Conservation (phyloP, 1,140 invertebrate species). For the Bilobella aurantiaca region DNA sequence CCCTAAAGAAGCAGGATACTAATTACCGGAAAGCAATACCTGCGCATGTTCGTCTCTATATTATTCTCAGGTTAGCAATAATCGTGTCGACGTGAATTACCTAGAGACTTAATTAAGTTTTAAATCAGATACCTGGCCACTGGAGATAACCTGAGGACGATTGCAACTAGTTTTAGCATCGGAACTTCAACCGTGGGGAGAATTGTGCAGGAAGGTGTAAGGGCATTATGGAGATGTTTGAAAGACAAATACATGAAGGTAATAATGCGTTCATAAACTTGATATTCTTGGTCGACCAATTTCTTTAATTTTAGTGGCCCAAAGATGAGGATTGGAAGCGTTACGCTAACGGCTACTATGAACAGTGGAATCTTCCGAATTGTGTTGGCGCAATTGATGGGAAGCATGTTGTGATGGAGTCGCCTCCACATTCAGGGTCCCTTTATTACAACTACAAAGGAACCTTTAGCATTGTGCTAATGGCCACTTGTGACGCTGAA, state of each 20-base stretch:
- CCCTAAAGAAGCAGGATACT: constrained; percentile 11
- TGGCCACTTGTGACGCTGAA: constrained; percentile 25
- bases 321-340: constrained; percentile 10
- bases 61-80: not conserved
- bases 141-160: constrained; percentile 12
- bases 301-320: constrained; percentile 9
- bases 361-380: constrained; percentile 32
- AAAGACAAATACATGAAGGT: constrained; percentile 16
- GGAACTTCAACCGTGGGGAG: constrained; percentile 13
- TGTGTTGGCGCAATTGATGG: constrained; percentile 38
- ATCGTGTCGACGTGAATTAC: too few relatives aligned
- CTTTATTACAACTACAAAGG: constrained; percentile 39
- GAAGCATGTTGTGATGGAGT: constrained; percentile 37
- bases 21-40: constrained; percentile 16
- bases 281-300: not conserved
- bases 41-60: constrained; percentile 1
- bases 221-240: constrained; percentile 7
- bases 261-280: too few relatives aligned
- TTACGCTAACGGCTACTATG: constrained; percentile 15
- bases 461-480: constrained; percentile 34
- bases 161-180: constrained; percentile 23
- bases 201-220: constrained; percentile 7
- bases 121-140: constrained; percentile 16
- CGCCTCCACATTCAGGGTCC: constrained; percentile 33
- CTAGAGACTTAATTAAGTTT: too few relatives aligned